phyloP scores from a whole-genome alignment of 1,140 invertebrate genomes.

The Sarcophaga bullata region DNA sequence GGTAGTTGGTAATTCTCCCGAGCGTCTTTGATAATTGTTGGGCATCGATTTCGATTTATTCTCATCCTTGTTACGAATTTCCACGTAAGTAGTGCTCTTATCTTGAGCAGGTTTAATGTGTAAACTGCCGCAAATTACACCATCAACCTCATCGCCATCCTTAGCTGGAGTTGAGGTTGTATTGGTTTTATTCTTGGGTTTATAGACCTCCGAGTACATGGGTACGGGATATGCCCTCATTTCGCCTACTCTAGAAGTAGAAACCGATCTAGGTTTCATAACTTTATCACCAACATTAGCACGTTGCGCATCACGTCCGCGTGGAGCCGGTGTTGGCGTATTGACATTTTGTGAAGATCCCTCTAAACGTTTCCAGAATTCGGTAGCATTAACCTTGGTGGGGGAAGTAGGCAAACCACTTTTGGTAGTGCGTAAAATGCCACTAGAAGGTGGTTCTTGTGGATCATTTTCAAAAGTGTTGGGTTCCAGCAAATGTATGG shows the following conservation, averaged over 20 bases:
- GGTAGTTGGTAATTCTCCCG: conserved; percentile 51
- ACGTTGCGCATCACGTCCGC: conserved; percentile 30
- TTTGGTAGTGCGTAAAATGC: conserved; percentile 58
- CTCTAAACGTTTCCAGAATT: conserved; percentile 73
- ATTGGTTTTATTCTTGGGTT: conserved; percentile 45
- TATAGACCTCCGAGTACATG: conserved; percentile 62
- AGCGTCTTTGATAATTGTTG: conserved; percentile 52
- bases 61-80: conserved; percentile 54
- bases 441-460: conserved; percentile 47
- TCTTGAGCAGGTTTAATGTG: conserved; percentile 54
- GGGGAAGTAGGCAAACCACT: conserved; percentile 56
- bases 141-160: conserved; percentile 45
- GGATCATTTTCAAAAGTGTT: neutral
- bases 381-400: conserved; percentile 65
- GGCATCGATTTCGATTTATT: conserved; percentile 61
- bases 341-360: neutral
- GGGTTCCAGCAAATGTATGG: conserved; percentile 69
- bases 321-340: neutral
- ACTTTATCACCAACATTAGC: neutral
- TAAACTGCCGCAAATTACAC: conserved; percentile 57
- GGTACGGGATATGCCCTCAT: conserved; percentile 54
- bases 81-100: conserved; percentile 50
- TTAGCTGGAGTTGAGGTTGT: neutral
- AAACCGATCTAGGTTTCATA: conserved; percentile 58
- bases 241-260: conserved; percentile 55